Percentiles rank a stretch among this genome's conserved stretches.
Conservation (phyloP, 1,140 invertebrate species). For the Drosophila bocqueti region DNA sequence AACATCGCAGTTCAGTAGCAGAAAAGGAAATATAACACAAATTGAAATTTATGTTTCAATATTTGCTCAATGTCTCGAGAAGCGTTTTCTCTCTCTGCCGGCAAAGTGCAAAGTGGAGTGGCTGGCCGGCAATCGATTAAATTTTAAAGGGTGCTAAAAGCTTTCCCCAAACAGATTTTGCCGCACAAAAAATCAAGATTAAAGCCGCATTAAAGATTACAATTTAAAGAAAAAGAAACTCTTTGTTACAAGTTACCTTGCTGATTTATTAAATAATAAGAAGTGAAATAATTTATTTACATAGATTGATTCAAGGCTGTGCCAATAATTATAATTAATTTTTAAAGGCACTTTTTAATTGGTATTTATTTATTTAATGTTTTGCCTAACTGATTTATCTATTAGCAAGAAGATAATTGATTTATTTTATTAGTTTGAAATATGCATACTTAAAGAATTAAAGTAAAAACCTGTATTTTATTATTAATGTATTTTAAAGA, state of each 20-base stretch:
- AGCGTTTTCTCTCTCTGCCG: not conserved
- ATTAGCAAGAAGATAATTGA: no score
- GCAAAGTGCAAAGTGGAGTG: conserved; percentile 21
- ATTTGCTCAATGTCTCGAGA: conserved; percentile 40
- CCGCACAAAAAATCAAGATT: not conserved
- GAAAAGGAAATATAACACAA: conserved; percentile 14
- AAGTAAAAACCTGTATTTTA: not conserved
- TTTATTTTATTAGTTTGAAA: no score
- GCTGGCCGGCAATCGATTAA: conserved; percentile 16
- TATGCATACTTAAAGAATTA: no score
- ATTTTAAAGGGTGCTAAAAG: conserved; percentile 28
- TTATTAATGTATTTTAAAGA: not conserved
- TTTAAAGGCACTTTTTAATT: not conserved
- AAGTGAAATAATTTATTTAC: not conserved
- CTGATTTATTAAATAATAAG: not conserved
- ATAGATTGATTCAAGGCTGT: no score
- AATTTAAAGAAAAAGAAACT: not conserved
- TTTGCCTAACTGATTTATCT: no score
- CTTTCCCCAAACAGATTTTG: conserved; percentile 6
- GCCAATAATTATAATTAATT: not conserved
- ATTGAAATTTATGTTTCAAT: conserved; percentile 46
- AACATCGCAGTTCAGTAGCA: conserved; percentile 17
- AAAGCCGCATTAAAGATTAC: not conserved
- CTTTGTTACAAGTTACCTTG: not conserved
- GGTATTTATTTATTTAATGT: no score